Base-by-base conservation (phyloP, 2,888 invertebrate species). In the Calliphora vomitoria region DNA sequence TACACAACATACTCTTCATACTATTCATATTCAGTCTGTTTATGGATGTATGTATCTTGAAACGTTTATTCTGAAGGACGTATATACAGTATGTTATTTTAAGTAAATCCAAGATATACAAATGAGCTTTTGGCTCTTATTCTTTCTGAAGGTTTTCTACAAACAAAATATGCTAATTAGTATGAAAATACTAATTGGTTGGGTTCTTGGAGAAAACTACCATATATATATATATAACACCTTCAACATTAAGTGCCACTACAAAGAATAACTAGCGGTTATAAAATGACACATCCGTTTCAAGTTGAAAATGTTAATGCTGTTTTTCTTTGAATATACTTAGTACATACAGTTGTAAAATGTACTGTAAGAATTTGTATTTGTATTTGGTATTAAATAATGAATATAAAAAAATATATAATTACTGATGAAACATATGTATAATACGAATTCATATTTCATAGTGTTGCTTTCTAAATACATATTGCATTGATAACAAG, bases 161-260 rank as follows among this genome's bases (percentile, higher is more conserved):
- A 85, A 75, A 76, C 62, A 80, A 85, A 81, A 81, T 72, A 85
- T 85, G 85, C 80, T 85, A 85, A 85, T 85, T 85, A 80, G 72
- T n/a, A 74, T 58, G 68, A 66, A 85, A 85, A 75, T 81, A 47
- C 78, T 87, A 87, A 87, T 84, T 87, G 72, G 87, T 81, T 87
- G 87, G 71, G 72, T 84, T 80, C 81, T 87, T 87, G 81, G 68
- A 81, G 72, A 74, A 81, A 75, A 81, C 60, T 60, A 35, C 60
- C 15, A 72, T 53, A 50, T 2, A 25, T 44, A 76, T 11, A 72
- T 53, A 50, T 2, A 25, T 44, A 76, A 81, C 87, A 81, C 87
- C 85, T 87, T 80, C 50, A 80, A 55, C 75, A 35, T 69, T 4
- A 75, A 85, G 85, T 44, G 15, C 75, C 79, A 69, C 75, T 85